Conservation (phyloP, 2,113 vertebrate species). For the Taurulus bubalis region DNA sequence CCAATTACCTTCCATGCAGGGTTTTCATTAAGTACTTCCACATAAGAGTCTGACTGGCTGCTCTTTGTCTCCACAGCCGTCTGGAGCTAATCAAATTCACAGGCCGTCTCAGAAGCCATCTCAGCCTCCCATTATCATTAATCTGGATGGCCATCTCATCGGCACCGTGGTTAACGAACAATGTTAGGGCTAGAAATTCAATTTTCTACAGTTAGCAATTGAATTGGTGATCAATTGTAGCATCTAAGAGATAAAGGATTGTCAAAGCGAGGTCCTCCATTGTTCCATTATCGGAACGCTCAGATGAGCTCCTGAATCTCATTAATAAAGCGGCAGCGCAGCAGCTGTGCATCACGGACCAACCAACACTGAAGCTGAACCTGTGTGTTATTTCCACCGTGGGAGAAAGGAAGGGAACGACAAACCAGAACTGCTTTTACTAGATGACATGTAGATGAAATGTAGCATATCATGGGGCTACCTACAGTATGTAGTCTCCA, state of each 20-base stretch:
- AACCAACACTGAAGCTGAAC: constrained; percentile 39
- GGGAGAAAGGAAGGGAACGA: constrained; percentile 25
- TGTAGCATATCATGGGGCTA: constrained; percentile 12
- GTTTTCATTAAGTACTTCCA: constrained; percentile 86
- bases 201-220: constrained; percentile 86
- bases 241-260: constrained; percentile 80
- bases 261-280: constrained; percentile 74
- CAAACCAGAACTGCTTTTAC: constrained; percentile 45
- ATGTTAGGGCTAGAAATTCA: constrained; percentile 86
- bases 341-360: constrained; percentile 59
- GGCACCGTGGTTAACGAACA: constrained; percentile 86
- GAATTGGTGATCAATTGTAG: constrained; percentile 85
- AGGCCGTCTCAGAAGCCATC: constrained; percentile 83
- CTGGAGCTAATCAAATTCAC: constrained; percentile 86
- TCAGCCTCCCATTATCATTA: constrained; percentile 84
- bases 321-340: constrained; percentile 76
- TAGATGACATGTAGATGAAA: constrained; percentile 52
- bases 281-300: constrained; percentile 81
- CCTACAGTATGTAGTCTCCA: constrained; percentile 1
- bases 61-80: constrained; percentile 80
- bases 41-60: constrained; percentile 79
- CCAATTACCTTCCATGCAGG: constrained; percentile 80
- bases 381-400: constrained; percentile 41
- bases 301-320: constrained; percentile 79
- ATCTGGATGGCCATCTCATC: constrained; percentile 85